Evolutionary conservation across 2,797 vertebrate species (phyloP).

Genomic region (Protonibea diacanthus): DNA sequence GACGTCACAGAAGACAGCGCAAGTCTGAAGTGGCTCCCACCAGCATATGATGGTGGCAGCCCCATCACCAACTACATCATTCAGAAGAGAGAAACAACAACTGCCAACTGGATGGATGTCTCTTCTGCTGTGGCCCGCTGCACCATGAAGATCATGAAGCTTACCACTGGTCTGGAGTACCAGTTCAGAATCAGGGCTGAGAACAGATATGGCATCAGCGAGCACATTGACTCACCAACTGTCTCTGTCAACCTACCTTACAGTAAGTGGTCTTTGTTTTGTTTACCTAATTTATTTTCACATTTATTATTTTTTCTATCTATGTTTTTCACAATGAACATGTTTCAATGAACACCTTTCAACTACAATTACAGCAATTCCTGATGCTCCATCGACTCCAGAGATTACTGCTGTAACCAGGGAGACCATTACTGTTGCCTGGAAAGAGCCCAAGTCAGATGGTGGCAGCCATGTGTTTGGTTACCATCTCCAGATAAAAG

Average conservation of each 20-base stretch:
- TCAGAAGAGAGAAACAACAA: slow-evolving; percentile 96
- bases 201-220: slow-evolving; percentile 98
- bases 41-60: slow-evolving; percentile 95
- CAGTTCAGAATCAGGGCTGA: slow-evolving; percentile 99
- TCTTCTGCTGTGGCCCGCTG: slow-evolving; percentile 95
- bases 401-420: slow-evolving; percentile 92
- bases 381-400: slow-evolving; percentile 93
- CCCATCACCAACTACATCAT: slow-evolving; percentile 97
- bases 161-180: slow-evolving; percentile 95
- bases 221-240: slow-evolving; percentile 92
- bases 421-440: slow-evolving; percentile 92
- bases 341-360: background rate
- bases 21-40: slow-evolving; percentile 93
- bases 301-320: background rate
- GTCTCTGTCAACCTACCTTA: slow-evolving; percentile 93
- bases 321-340: background rate
- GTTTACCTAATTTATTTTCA: background rate
- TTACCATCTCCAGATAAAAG: slow-evolving; percentile 98
- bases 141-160: slow-evolving; percentile 94
- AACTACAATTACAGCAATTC: slow-evolving; percentile 84
- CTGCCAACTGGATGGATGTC: slow-evolving; percentile 94
- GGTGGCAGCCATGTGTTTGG: slow-evolving; percentile 93
- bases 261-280: slow-evolving; percentile 86
- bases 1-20: slow-evolving; percentile 94
- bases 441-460: slow-evolving; percentile 95